Evolutionary conservation across 1,140 invertebrate species (phyloP), one percentile per base, ranked within the genome.

Genomic region (Zaprionus camerounensis): DNA sequence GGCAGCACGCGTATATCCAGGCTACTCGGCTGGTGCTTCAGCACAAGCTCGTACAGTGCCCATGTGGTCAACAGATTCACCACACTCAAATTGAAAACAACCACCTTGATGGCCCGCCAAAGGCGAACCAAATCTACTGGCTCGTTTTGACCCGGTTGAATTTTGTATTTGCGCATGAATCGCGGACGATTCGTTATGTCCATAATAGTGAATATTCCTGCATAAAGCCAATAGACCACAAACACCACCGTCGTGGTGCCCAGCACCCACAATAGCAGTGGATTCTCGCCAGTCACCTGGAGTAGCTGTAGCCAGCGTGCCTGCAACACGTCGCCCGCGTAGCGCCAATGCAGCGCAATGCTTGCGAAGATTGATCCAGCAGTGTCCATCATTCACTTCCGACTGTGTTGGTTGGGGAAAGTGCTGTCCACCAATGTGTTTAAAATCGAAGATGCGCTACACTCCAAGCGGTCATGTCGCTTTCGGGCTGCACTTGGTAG

Each of bases 81-180:
- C 24, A 96, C 91, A 7, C 95, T 93, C 92, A 97, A 96, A 93
- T 98, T 98, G 75, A 97, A 94, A 5, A 97, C 67, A 7, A 97
- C 97, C 86, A 94, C 94, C 70, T 93, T 93, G 5, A 97, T 94
- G 13, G 96, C 94, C 90, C 28, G 53, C 85, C 84, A 88, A 0
- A 88, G 69, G 2, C 53, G 56, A 63, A 79, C 86, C 2, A 77
- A 93, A 85, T 96, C 94, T 26, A 97, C 95, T 0, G 96, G 96
- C 78, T 96, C 95, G 91, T 97, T 96, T 56, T 96, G 96, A 0
- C 96, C 96, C 3, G 96, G 95, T 82, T 97, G 97, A 71, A 97
- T 96, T 93, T 97, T 97, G 91, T 97, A 97, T 59, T 94, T 94
- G 11, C 96, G 93, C 28, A 97, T 78, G 69, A 94, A 94, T 1